Base-by-base conservation (phyloP, 2,797 vertebrate genomes). In the Paramormyrops hopkinsi region DNA sequence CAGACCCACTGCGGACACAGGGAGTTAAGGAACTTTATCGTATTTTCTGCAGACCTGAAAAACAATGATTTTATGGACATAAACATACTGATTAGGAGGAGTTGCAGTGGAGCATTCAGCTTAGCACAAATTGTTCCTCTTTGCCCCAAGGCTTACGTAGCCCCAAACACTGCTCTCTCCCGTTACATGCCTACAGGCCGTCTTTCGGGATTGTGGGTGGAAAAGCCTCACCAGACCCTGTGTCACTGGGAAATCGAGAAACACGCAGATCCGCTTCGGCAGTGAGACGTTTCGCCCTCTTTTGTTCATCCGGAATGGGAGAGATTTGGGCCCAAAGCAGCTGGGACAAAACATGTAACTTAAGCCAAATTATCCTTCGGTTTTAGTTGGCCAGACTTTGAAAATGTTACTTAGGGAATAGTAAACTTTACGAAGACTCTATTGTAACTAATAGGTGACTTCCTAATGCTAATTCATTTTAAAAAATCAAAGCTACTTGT, bases 371-470 rank as follows among this genome's bases (percentile, higher is more conserved):
- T 79, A 79, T 79, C 41, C 73, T 44, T n/a, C 37, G 2, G 33
- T 79, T 79, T 79, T 19, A 41, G 17, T 79, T 37, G 17, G 7
- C 41, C 37, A 3, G 17, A 41, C 73, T 79, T 46, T 79, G 73
- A 79, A 44, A 79, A n/a, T 79, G 73, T 79, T 79, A 44, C 73
- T 79, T 79, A 79, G 69, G 73, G 37, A 44, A 79, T n/a, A n/a
- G 33, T 19, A 41, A 79, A 44, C 73, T 6, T 19, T 41, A 41
- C 69, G 1, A 19, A 41, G 69, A 76, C 69, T 79, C 73, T 44
- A 44, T 41, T 79, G 73, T n/a, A 79, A 79, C 73, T 79, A 79
- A 79, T 44, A 79, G 6, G 37, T 44, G 73, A 44, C 41, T 79
- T 79, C 37, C 7, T 79, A 79, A 44, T 79, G 19, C 17, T 44